phyloP scores from a whole-genome alignment of 2,888 invertebrate species.

The Adineta ricciae region DNA sequence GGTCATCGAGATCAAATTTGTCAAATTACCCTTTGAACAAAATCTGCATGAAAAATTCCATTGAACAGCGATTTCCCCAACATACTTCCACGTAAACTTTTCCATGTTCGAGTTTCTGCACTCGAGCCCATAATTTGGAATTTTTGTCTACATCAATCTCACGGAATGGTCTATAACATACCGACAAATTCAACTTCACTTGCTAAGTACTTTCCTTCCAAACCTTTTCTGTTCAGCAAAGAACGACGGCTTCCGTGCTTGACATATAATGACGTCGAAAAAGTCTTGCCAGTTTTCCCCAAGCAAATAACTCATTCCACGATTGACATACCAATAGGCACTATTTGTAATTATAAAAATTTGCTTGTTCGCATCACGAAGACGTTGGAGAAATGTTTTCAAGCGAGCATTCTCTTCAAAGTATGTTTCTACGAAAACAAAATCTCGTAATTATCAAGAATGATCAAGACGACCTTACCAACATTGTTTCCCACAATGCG shows the following conservation, averaged over 20 bases:
- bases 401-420: constrained; percentile 47
- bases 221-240: constrained; percentile 58
- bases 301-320: constrained; percentile 77
- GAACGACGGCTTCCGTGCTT: constrained; percentile 84
- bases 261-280: constrained; percentile 83
- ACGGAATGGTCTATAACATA: constrained; percentile 47
- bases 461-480: constrained; percentile 25
- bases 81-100: constrained; percentile 84
- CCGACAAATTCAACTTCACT: no score
- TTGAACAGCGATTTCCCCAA: no score
- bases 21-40: constrained; percentile 69
- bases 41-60: no score
- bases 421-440: constrained; percentile 38
- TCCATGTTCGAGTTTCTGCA: constrained; percentile 72
- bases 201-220: not conserved
- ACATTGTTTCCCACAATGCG: constrained; percentile 23
- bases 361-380: constrained; percentile 68
- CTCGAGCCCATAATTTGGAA: constrained; percentile 80
- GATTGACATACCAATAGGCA: constrained; percentile 79
- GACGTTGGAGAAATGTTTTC: constrained; percentile 63
- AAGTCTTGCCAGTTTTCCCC: constrained; percentile 76
- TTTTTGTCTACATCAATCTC: constrained; percentile 71
- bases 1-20: constrained; percentile 77
- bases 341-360: constrained; percentile 91
- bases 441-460: no score